A percentile compares a stretch with the other conserved stretches of the same genome.
Evolutionary conservation across 2,113 vertebrate genomes (phyloP).

Genomic region (Actenoides lindsayi): DNA sequence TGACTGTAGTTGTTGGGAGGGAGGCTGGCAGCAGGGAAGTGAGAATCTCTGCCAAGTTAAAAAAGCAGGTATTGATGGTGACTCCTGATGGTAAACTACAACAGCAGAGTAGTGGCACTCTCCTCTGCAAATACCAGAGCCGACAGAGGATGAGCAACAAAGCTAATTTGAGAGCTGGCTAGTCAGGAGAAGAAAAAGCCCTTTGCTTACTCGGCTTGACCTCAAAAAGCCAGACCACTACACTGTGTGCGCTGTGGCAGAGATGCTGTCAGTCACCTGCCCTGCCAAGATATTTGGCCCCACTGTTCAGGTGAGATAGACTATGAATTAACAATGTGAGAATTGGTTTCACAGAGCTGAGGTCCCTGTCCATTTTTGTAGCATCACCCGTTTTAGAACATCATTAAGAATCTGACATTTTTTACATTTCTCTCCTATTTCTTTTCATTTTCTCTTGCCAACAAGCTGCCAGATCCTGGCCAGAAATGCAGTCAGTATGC

Average conservation of each 20-base stretch:
- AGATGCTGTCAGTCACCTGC: neutral
- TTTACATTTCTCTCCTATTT: neutral
- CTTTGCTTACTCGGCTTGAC: neutral
- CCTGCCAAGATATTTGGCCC: neutral
- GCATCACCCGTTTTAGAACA: conserved; percentile 33
- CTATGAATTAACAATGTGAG: conserved; percentile 5
- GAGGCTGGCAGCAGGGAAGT: neutral
- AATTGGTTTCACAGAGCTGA: neutral
- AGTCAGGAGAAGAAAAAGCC: neutral
- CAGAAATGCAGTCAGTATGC: conserved; percentile 27
- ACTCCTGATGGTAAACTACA: neutral
- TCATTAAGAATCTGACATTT: neutral
- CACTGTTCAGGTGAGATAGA: neutral
- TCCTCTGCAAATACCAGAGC: neutral
- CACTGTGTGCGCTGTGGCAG: neutral
- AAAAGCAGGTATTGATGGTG: neutral
- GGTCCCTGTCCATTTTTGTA: conserved; percentile 7
- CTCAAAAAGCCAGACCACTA: neutral
- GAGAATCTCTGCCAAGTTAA: neutral
- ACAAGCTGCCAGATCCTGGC: conserved; percentile 30
- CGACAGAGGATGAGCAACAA: conserved; percentile 5
- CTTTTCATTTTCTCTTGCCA: conserved; percentile 38
- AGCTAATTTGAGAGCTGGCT: conserved; percentile 12
- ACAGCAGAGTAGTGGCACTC: neutral
- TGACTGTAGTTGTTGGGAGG: neutral